Conservation (phyloP, 2,888 invertebrate species). For the Protonemura montana region DNA sequence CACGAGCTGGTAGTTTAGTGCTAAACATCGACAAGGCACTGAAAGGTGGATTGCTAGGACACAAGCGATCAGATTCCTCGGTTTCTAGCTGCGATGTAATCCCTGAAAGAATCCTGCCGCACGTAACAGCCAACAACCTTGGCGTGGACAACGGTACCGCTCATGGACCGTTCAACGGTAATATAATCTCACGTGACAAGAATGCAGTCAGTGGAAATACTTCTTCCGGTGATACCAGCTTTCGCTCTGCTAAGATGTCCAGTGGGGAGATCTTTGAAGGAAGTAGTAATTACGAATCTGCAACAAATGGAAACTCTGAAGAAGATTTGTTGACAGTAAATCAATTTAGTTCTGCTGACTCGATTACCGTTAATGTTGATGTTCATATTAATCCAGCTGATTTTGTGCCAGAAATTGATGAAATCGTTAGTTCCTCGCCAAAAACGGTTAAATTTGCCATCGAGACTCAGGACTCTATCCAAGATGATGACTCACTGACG, state of each 20-base stretch:
- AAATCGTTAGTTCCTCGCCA: slow-evolving; percentile 43
- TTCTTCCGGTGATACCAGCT: slow-evolving; percentile 49
- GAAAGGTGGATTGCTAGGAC: slow-evolving; percentile 17
- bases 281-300: slow-evolving; percentile 34
- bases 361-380: slow-evolving; percentile 46
- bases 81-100: slow-evolving; percentile 53
- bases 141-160: neutral
- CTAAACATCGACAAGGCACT: slow-evolving; percentile 37
- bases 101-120: neutral
- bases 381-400: slow-evolving; percentile 38
- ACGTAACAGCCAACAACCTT: neutral
- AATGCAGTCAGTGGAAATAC: neutral
- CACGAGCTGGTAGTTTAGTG: slow-evolving; percentile 66
- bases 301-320: slow-evolving; percentile 41
- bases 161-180: slow-evolving; percentile 52
- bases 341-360: slow-evolving; percentile 47
- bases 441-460: slow-evolving; percentile 44
- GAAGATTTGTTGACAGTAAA: slow-evolving; percentile 48
- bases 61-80: slow-evolving; percentile 13
- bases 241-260: slow-evolving; percentile 49
- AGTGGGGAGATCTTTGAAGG: slow-evolving; percentile 40
- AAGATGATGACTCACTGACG: slow-evolving; percentile 37
- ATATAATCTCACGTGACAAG: slow-evolving; percentile 25
- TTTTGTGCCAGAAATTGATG: slow-evolving; percentile 8
- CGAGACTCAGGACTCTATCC: slow-evolving; percentile 41